Base-by-base conservation (phyloP, 2,888 invertebrate genomes). In the Neoascia interrupta region DNA sequence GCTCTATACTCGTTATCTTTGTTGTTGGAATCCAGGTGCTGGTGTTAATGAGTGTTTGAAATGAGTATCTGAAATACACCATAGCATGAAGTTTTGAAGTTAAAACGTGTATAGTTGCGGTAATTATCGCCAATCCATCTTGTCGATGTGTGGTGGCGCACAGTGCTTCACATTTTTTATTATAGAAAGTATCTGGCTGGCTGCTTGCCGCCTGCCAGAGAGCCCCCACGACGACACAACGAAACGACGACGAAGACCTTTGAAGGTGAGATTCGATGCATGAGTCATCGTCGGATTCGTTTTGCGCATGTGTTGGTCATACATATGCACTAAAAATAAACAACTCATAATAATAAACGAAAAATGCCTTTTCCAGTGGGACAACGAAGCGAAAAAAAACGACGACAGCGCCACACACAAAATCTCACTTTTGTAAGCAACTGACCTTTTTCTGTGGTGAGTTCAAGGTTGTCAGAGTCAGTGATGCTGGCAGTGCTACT, bases 371-470 rank as follows among this genome's bases (percentile, higher is more conserved):
- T 56, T 61, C 64, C 66, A 56, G 37, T 54, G 47, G 60, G 41
- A 34, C 41, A 43, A n/a, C n/a, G n/a, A n/a, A 39, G 47, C 34
- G 36, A 13, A 47, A 31, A 49, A 60, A 39, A 26, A 37, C 36
- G 51, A 47, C 53, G 8, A 37, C 19, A 18, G 11, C 6, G 21
- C 10, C n/a, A 63, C 56, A 72, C 37, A 66, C 61, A 73, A 79
- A 79, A 73, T 72, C 79, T 66, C 66, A 79, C 72, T 73, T 61
- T 72, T 73, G 66, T 68, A 68, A 61, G 73, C 66, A 61, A n/a
- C n/a, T 79, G 79, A 79, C 79, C 79, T 79, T 73, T 79, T 76
- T 76, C 51, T 79, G 73, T 79, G 61, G 61, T 68, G 79, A 79
- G 73, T 79, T 79, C 79, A 79, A 79, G 79, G 79, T 79, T 79